These are phyloP conservation scores for Portevinia maculata DNA, from an alignment of 2,888 invertebrate genomes.

Conservation along the genomic window DNA sequence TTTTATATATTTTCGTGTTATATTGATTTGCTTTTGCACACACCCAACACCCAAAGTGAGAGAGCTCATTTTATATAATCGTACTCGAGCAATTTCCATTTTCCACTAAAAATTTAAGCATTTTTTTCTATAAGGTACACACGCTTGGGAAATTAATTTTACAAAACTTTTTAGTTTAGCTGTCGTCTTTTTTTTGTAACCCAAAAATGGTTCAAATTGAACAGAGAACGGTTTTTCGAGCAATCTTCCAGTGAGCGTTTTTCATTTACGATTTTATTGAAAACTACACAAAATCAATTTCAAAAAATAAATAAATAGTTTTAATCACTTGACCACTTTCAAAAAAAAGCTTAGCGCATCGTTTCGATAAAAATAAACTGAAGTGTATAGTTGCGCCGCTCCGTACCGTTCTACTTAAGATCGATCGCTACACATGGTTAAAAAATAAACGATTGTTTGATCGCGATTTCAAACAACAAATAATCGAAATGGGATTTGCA, in stretches of 20 bases:
- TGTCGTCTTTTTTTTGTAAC: slow-evolving; percentile 11
- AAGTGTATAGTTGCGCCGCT: slow-evolving; percentile 32
- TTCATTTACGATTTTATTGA: slow-evolving; percentile 26
- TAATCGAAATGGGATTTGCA: slow-evolving; percentile 44
- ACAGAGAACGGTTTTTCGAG: slow-evolving; percentile 1
- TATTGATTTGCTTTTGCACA: slow-evolving; percentile 64
- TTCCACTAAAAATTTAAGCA: slow-evolving; percentile 58
- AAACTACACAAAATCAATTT: slow-evolving; percentile 16
- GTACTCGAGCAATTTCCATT: slow-evolving; percentile 65
- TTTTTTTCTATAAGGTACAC: slow-evolving; percentile 21
- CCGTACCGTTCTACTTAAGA: slow-evolving; percentile 49
- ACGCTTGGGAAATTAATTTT: slow-evolving; percentile 12
- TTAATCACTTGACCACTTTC: slow-evolving; percentile 72
- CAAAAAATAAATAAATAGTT: slow-evolving; percentile 53
- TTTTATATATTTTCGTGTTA: slow-evolving; percentile 58
- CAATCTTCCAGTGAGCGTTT: slow-evolving; percentile 55
- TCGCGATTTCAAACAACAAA: slow-evolving; percentile 29
- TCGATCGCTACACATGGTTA: slow-evolving; percentile 45
- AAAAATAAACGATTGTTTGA: slow-evolving; percentile 39
- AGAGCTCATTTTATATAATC: slow-evolving; percentile 73
- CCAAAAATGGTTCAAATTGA: slow-evolving; percentile 25
- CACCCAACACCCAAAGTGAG: slow-evolving; percentile 61
- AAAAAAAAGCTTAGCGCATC: slow-evolving; percentile 71
- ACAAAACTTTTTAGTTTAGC: slow-evolving; percentile 19
- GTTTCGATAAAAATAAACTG: slow-evolving; percentile 69